These are phyloP conservation scores for Planiliza haematocheilus DNA, from an alignment of 2,113 vertebrate species.

Conservation along the genomic window DNA sequence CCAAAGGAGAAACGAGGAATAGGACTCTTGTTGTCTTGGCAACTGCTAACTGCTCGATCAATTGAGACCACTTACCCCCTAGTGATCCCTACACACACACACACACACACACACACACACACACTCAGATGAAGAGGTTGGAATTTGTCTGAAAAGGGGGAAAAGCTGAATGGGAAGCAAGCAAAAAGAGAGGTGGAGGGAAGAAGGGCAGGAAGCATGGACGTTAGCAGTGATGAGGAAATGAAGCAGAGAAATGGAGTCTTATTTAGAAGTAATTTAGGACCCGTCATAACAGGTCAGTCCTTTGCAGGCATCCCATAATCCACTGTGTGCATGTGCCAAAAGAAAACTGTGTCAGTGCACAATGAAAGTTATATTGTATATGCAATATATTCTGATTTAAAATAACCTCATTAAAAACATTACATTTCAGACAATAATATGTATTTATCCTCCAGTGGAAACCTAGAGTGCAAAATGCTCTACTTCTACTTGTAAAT, in stretches of 20 bases:
- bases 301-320: neutral
- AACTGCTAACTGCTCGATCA: conserved; percentile 78
- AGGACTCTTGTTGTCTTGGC: conserved; percentile 76
- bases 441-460: too few species aligned
- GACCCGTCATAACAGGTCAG: neutral
- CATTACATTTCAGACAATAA: too few species aligned
- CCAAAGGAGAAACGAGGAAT: conserved; percentile 76
- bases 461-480: too few species aligned
- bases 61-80: conserved; percentile 72
- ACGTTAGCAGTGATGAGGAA: neutral
- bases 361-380: too few species aligned
- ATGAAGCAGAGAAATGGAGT: neutral
- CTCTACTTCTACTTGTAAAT: too few species aligned
- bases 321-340: too few species aligned
- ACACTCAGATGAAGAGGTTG: conserved; percentile 65
- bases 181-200: neutral
- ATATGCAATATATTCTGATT: too few species aligned
- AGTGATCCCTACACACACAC: conserved; percentile 64
- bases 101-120: conserved; percentile 71
- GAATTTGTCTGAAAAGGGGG: conserved; percentile 28
- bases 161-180: neutral
- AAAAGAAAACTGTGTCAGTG: too few species aligned
- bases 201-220: neutral
- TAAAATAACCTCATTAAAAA: too few species aligned
- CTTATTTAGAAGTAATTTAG: too few species aligned